Evolutionary conservation across 2,797 vertebrate genomes (phyloP), one percentile per base, ranked within the genome.

Genomic region (Threskiornis aethiopicus): DNA sequence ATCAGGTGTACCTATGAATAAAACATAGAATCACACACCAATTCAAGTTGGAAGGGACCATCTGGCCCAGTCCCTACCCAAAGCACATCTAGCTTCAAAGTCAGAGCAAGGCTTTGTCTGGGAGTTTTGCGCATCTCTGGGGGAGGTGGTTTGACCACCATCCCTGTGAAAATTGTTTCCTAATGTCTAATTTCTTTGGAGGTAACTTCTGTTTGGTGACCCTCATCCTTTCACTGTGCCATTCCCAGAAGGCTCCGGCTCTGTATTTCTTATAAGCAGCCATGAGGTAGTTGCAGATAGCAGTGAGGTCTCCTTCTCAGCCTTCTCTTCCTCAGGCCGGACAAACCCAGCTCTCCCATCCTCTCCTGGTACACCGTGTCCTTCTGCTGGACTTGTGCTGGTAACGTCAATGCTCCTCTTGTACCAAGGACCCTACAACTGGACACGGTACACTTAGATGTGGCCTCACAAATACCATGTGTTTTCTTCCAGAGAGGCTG

Each of bases 391-490:
- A 65, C 29, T 65, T 67, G 44, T 10, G 26, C 26, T 21, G 13
- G 39, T 20, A 10, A 62, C 8, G 4, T 61, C 69, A 55, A 33
- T 29, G 35, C 29, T 64, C 25, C 24, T 59, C 37, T 80, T 80
- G 46, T 69, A 65, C 44, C 12, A 31, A 67, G 22, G 46, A 31
- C 15, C 9, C 24, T 62, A 16, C 49, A 51, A 9, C 24, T 39
- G 57, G 25, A 65, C 21, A 72, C 0, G 0, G 21, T 31, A 52
- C 5, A 3, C 33, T 75, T 15, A 19, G 25, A 41, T 33, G 47
- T 24, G 39, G 42, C 21, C 12, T 44, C 44, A 62, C 25, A 52
- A 84, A 46, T 25, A 7, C 15, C 6, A 5, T 0, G 0, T 3
- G 2, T 70, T 94, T 94, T 79, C 54, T 62, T 57, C 19, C 64